phyloP scores from a whole-genome alignment of 2,888 invertebrate species.

The Tillus elongatus region DNA sequence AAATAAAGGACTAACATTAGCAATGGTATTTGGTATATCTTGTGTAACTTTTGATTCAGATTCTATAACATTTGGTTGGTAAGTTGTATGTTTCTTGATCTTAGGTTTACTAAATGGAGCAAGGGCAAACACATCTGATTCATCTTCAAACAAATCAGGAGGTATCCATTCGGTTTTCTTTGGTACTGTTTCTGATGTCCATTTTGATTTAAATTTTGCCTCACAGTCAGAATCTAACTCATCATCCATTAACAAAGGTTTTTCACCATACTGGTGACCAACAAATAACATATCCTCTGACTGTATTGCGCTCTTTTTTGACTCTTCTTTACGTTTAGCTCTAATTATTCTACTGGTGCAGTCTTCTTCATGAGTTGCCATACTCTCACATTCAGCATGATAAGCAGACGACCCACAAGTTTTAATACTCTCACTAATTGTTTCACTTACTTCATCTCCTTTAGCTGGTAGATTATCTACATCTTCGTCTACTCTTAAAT shows the following conservation, averaged over 20 bases:
- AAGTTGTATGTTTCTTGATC: conserved; percentile 15
- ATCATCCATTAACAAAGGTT: conserved; percentile 66
- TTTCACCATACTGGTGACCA: conserved; percentile 67
- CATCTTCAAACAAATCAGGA: conserved; percentile 39
- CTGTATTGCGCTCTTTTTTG: conserved; percentile 31
- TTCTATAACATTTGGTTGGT: conserved; percentile 9
- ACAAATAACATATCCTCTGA: conserved; percentile 53
- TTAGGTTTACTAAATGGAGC: conserved; percentile 51
- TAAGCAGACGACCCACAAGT: conserved; percentile 62
- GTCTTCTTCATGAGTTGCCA: conserved; percentile 54
- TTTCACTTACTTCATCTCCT: conserved; percentile 43
- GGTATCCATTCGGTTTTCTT: conserved; percentile 33
- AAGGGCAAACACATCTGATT: conserved; percentile 58
- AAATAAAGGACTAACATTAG: background rate
- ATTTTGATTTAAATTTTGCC: conserved; percentile 29
- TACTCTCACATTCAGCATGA: conserved; percentile 63
- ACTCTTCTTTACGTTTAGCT: conserved; percentile 42
- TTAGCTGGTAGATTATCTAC: conserved; percentile 41
- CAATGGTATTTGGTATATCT: background rate
- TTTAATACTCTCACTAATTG: conserved; percentile 53
- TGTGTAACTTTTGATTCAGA: conserved; percentile 1
- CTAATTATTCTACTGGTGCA: conserved; percentile 45
- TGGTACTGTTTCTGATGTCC: conserved; percentile 26
- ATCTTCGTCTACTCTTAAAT: conserved; percentile 51
- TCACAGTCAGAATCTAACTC: conserved; percentile 59